These are phyloP conservation scores for Oreochromis niloticus DNA, from an alignment of 2,113 vertebrate genomes.

Conservation along the genomic window DNA sequence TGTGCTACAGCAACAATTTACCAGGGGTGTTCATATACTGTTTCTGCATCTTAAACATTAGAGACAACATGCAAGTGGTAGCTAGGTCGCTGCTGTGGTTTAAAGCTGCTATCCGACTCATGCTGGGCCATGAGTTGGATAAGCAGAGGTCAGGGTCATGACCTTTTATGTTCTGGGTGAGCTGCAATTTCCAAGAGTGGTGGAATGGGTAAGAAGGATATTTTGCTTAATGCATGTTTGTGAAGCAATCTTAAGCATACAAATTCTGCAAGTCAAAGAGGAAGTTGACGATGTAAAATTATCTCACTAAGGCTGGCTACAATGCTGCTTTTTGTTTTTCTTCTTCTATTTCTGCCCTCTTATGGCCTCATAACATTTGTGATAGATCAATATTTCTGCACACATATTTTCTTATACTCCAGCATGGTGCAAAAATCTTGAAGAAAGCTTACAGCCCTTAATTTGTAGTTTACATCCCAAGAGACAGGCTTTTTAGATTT, in stretches of 20 bases:
- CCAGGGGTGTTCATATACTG: background rate
- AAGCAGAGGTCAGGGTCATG: background rate
- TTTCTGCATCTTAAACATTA: background rate
- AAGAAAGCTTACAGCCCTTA: background rate
- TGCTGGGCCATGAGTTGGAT: background rate
- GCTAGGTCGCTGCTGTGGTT: background rate
- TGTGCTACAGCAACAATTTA: background rate
- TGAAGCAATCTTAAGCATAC: background rate
- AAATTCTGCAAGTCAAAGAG: background rate
- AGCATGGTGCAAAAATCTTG: background rate
- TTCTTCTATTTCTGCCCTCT: background rate
- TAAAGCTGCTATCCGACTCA: background rate
- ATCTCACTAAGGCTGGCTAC: accelerated
- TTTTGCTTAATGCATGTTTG: background rate
- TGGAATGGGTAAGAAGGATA: background rate
- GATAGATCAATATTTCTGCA: background rate
- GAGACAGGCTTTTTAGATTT: background rate
- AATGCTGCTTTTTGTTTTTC: background rate
- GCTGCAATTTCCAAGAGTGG: background rate
- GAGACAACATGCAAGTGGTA: background rate
- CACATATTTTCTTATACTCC: background rate
- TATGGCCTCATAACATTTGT: background rate
- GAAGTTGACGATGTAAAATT: background rate
- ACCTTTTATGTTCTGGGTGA: background rate
- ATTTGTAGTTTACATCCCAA: background rate